Evolutionary conservation across 2,888 invertebrate genomes (phyloP).

Genomic region (Tachina grossa): DNA sequence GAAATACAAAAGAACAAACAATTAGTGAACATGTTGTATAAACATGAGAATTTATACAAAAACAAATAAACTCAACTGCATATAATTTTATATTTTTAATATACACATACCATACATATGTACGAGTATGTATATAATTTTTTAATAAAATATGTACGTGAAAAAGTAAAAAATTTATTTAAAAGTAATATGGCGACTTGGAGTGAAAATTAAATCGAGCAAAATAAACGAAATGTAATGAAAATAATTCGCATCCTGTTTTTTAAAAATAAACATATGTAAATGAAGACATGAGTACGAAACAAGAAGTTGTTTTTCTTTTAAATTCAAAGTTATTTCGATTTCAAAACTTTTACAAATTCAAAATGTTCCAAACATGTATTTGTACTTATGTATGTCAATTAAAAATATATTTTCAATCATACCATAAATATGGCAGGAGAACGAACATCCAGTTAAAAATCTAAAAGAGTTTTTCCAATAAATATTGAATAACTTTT

Average conservation of each 20-base stretch:
- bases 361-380: not conserved
- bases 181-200: slow-evolving; percentile 71
- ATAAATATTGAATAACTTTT: not conserved
- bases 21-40: slow-evolving; percentile 52
- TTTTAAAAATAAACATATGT: slow-evolving; percentile 45
- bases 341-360: not conserved
- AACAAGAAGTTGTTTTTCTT: not conserved
- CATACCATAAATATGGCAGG: slow-evolving; percentile 27
- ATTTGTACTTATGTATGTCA: slow-evolving; percentile 26
- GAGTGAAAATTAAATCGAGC: slow-evolving; percentile 63
- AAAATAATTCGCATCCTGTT: slow-evolving; percentile 65
- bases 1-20: slow-evolving; percentile 49
- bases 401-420: slow-evolving; percentile 2
- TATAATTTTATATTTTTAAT: slow-evolving; percentile 36
- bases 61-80: slow-evolving; percentile 36
- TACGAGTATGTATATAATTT: not conserved
- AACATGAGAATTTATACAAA: slow-evolving; percentile 63
- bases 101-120: no score
- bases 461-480: not conserved
- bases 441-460: not conserved
- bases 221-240: not conserved
- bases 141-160: slow-evolving; percentile 5
- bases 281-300: slow-evolving; percentile 54
- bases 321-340: not conserved
- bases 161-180: no score